Base-by-base conservation (phyloP, 2,113 vertebrate species). In the Dasyornis broadbenti region DNA sequence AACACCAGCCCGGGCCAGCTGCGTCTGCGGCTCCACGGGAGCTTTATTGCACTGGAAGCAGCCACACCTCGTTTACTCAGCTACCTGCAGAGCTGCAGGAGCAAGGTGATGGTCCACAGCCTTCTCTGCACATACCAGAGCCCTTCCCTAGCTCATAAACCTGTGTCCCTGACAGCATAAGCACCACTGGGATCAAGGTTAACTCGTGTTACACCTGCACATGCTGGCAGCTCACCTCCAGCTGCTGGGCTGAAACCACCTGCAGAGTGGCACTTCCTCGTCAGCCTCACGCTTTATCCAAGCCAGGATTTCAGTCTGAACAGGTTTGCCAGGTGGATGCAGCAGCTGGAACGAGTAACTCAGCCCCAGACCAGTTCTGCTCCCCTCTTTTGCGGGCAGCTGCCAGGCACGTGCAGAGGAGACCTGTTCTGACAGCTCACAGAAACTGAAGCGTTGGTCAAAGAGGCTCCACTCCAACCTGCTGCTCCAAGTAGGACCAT, bases 231-330 rank as follows among this genome's bases (percentile, higher is more conserved):
- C 49, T 56, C 66, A 15, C 31, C 31, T 57, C n/a, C 54, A 65
- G 8, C 35, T 33, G 39, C 26, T 50, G 72, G 52, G 56, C 54
- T 54, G 63, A 69, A 50, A 33, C 6, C 35, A 63, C 22, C 47
- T 9, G 40, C 26, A 60, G 28, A 75, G 71, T 0, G 4, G 31
- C 7, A 2, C 57, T 78, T 65, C 37, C 14, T n/a, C 4, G 0
- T 30, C 82, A 84, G 13, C 56, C 60, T 78, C 9, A 1, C 3
- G 68, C 24, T 77, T 86, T 35, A 69, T 27, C 40, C 59, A 18
- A 26, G 26, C 18, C 3, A 6, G 35, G 50, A 17, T 37, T 86
- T 86, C 2, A 53, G 30, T 22, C 49, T 54, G 8, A 60, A 45
- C 20, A 50, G 59, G 18, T 53, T 45, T 80, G 57, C 33, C 22